Conservation (phyloP, 2,797 vertebrate species). For the Lateolabrax maculatus region DNA sequence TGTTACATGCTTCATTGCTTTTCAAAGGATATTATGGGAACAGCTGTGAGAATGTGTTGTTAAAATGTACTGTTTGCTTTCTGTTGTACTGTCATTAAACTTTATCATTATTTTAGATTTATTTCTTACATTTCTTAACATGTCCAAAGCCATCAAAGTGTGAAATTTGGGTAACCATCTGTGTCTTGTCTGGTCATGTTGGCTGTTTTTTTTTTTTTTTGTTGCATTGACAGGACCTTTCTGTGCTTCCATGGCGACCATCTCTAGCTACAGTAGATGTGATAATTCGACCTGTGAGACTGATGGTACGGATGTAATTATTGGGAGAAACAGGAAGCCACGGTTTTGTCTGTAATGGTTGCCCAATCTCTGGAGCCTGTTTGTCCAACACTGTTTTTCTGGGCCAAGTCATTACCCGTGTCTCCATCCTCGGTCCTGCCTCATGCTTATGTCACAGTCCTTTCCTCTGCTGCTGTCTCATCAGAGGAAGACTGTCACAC, state of each 20-base stretch:
- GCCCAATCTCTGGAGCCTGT: slow-evolving; percentile 1
- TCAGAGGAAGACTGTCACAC: background rate
- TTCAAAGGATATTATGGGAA: background rate
- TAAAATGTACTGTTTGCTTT: background rate
- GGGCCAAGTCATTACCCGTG: slow-evolving; percentile 14
- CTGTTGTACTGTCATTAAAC: no score
- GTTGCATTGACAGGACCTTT: no score
- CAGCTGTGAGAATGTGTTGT: background rate
- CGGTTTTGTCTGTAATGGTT: background rate
- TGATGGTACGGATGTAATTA: slow-evolving; percentile 4
- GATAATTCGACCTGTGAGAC: background rate
- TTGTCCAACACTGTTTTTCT: slow-evolving; percentile 14
- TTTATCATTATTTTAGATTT: slow-evolving; percentile 6
- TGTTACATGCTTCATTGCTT: background rate
- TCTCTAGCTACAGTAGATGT: background rate
- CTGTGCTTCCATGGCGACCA: background rate
- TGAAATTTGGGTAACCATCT: background rate
- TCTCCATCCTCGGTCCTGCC: background rate
- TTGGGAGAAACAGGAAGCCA: background rate
- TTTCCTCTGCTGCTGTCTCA: background rate
- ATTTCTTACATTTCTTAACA: background rate
- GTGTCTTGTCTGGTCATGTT: no score
- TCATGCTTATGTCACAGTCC: slow-evolving; percentile 11
- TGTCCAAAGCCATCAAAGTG: background rate
- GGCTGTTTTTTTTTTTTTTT: no score